Base-by-base conservation (phyloP, 1,140 invertebrate genomes). In the Triops longicaudatus region DNA sequence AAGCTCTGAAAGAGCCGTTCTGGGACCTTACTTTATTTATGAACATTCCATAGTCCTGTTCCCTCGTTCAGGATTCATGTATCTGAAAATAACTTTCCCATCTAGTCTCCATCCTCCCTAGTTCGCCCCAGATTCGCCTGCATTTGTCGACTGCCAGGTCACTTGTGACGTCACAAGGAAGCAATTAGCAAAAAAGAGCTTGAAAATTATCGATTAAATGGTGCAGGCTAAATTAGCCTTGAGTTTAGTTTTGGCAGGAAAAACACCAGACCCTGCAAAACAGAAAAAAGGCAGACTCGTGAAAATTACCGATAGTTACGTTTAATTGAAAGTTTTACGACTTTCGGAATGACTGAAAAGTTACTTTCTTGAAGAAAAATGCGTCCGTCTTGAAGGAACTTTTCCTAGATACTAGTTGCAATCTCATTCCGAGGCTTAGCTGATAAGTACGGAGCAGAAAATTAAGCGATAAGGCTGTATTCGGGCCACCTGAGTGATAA, bases 31-130 rank as follows among this genome's bases (percentile, higher is more conserved):
- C 22, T 31, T 73, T 27, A 63, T 31, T 63, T 42, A 26, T 44
- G 41, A 44, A 31, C 37, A 76, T 31, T 22, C 44, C 27, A 27
- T 72, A 26, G 72, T 26, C 44, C 72, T 26, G 28, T 71, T 71
- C 17, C n/a, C 77, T 72, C 79, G 31, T 72, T 79, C 37, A 75
- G 27, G 28, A 28, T 80, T 73, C 50, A 31, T 79, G 42, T 73
- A 74, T 76, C 63, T 73, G 41, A 42, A 28, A 28, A 44, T 77
- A 44, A 31, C 76, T 77, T 43, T 75, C 42, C 42, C 42, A 27
- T 26, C 26, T 44, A n/a, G 26, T 26, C 42, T 14, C 42, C 42
- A 17, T 44, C 42, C 42, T 10, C 42, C 42, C 42, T 7, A 37
- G 31, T 37, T 44, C 42, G 17, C 26, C 42, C 26, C 74, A 7